These are phyloP conservation scores for Strigamia transsilvanica DNA, from an alignment of 2,888 invertebrate genomes.

Conservation along the genomic window DNA sequence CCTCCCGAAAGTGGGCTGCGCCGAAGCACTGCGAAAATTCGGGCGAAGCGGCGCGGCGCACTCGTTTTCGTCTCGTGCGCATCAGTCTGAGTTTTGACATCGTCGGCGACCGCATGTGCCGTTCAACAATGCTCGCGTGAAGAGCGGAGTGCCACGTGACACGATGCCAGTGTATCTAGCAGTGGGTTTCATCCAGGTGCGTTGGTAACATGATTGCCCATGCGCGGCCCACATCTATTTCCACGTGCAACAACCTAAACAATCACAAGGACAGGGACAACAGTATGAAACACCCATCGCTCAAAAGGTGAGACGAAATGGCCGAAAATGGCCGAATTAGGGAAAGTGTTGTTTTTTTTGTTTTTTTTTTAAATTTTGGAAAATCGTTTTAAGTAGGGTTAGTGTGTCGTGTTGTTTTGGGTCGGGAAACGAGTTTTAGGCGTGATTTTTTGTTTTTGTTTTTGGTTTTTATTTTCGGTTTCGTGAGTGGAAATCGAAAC, in stretches of 20 bases:
- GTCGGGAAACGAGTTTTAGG: no score
- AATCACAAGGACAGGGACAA: conserved; percentile 11
- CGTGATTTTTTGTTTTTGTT: no score
- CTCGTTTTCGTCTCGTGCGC: not conserved
- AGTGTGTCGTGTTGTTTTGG: no score
- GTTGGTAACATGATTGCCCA: conserved; percentile 9
- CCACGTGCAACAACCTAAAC: conserved; percentile 33
- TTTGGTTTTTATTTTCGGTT: no score
- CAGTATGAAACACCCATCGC: conserved; percentile 41
- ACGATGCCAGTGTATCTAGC: not conserved
- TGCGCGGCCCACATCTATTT: conserved; percentile 1
- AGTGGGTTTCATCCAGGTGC: not conserved
- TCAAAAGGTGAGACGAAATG: conserved; percentile 10
- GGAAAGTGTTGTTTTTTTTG: not conserved
- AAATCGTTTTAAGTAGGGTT: not conserved
- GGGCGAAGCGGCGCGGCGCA: no score
- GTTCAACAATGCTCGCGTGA: not conserved
- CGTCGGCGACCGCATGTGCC: not conserved
- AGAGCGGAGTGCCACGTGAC: not conserved
- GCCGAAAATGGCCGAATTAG: not conserved
- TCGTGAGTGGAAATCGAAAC: no score
- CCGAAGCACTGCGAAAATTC: not conserved
- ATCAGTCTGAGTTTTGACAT: conserved; percentile 25
- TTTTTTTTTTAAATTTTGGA: not conserved
- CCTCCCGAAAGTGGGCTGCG: conserved; percentile 23